Evolutionary conservation across 2,888 invertebrate genomes (phyloP).

Genomic region (Rhamnusium bicolor): DNA sequence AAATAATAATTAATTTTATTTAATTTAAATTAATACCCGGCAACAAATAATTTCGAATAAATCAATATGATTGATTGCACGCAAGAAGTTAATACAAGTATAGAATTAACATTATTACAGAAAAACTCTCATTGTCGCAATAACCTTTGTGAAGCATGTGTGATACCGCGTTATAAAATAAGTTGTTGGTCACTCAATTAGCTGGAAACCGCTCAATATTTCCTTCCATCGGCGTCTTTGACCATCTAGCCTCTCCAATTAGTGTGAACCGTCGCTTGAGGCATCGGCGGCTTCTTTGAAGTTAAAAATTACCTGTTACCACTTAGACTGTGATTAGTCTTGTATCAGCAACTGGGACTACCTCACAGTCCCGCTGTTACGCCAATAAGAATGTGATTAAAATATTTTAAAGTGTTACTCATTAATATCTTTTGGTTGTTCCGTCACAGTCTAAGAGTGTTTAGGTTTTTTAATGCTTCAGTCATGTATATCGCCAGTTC

Average conservation of each 20-base stretch:
- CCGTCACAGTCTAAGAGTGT: conserved; percentile 62
- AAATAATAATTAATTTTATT: not conserved
- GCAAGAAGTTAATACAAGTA: not conserved
- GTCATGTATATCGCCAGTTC: conserved; percentile 60
- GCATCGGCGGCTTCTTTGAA: conserved; percentile 70
- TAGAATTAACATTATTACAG: conserved; percentile 1
- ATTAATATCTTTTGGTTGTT: conserved; percentile 56
- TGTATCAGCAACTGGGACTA: conserved; percentile 15
- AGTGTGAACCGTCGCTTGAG: conserved; percentile 72
- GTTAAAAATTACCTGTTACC: conserved; percentile 69
- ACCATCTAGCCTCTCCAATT: conserved; percentile 72
- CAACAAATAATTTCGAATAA: not conserved
- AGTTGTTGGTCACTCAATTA: conserved; percentile 73
- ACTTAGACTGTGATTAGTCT: conserved; percentile 64
- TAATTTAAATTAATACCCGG: not conserved
- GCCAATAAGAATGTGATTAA: conserved; percentile 67
- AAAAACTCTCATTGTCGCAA: conserved; percentile 12
- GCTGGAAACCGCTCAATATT: conserved; percentile 71
- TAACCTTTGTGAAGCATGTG: conserved; percentile 8
- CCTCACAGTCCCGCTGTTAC: conserved; percentile 60
- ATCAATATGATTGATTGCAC: not conserved
- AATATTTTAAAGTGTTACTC: conserved; percentile 64
- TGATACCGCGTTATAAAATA: conserved; percentile 52
- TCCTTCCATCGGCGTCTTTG: conserved; percentile 72
- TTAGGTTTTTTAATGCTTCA: conserved; percentile 46